Conservation (phyloP, 2,888 invertebrate genomes). For the Carabus problematicus region DNA sequence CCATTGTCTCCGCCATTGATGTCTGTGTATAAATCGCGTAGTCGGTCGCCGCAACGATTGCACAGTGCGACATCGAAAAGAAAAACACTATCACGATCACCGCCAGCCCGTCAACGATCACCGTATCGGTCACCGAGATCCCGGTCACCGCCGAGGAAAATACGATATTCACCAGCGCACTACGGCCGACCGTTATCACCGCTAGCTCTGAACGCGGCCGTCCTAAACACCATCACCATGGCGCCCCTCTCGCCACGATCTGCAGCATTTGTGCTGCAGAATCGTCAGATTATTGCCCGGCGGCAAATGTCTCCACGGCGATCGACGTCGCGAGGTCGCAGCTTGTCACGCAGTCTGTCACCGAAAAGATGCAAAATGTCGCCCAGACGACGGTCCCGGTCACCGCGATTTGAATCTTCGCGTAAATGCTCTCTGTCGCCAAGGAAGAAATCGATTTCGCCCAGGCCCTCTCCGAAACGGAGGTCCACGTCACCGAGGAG, state of each 20-base stretch:
- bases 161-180: conserved; percentile 48
- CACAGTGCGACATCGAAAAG: conserved; percentile 1
- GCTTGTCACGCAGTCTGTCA: conserved; percentile 46
- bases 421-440: conserved; percentile 45
- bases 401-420: conserved; percentile 51
- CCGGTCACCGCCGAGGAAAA: conserved; percentile 47
- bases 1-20: not conserved
- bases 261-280: conserved; percentile 59
- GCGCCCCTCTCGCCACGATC: conserved; percentile 59
- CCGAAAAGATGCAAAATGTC: conserved; percentile 49
- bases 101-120: conserved; percentile 37
- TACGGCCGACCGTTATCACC: conserved; percentile 54
- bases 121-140: conserved; percentile 46
- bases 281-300: conserved; percentile 58
- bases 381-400: conserved; percentile 50
- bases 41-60: conserved; percentile 14
- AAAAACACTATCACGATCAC: conserved; percentile 29
- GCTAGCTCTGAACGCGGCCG: conserved; percentile 53
- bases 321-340: conserved; percentile 54
- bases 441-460: conserved; percentile 45
- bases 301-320: conserved; percentile 54
- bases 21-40: not conserved
- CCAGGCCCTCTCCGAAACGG: conserved; percentile 49
- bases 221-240: conserved; percentile 50
- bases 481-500: conserved; percentile 49